Evolutionary conservation across 2,113 vertebrate genomes (phyloP).

Genomic region (Suncus etruscus): DNA sequence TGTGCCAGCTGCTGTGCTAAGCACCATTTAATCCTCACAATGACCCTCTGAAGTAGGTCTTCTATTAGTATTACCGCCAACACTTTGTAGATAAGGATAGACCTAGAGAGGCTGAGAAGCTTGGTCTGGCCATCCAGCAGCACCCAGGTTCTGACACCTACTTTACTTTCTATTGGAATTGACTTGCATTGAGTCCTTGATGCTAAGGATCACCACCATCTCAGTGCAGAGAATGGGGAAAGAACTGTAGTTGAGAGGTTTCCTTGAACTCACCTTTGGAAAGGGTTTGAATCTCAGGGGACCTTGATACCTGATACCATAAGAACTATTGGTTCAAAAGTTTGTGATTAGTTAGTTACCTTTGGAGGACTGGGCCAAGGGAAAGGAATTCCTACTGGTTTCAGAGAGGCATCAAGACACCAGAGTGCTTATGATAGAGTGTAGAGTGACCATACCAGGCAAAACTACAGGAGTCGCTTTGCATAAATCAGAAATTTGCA

Average conservation of each 20-base stretch:
- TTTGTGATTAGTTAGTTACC: not conserved
- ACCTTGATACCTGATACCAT: not conserved
- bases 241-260: not conserved
- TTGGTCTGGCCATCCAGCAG: conserved; percentile 5
- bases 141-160: not conserved
- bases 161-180: no score
- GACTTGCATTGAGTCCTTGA: not conserved
- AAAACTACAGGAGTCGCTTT: not conserved
- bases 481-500: not conserved
- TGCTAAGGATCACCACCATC: not conserved
- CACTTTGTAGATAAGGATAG: conserved; percentile 38
- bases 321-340: not conserved
- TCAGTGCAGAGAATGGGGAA: not conserved
- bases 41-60: conserved; percentile 69
- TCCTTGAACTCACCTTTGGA: rapidly evolving
- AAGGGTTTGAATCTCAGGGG: not conserved
- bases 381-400: not conserved
- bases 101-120: conserved; percentile 8
- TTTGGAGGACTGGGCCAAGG: not conserved
- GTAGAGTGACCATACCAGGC: not conserved
- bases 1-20: conserved; percentile 70
- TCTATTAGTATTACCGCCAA: conserved; percentile 51
- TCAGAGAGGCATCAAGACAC: conserved; percentile 2
- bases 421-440: not conserved
- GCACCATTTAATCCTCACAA: conserved; percentile 73